Evolutionary conservation across 2,797 vertebrate species (phyloP), one percentile per base, ranked within the genome.

Genomic region (Ataeniobius toweri): DNA sequence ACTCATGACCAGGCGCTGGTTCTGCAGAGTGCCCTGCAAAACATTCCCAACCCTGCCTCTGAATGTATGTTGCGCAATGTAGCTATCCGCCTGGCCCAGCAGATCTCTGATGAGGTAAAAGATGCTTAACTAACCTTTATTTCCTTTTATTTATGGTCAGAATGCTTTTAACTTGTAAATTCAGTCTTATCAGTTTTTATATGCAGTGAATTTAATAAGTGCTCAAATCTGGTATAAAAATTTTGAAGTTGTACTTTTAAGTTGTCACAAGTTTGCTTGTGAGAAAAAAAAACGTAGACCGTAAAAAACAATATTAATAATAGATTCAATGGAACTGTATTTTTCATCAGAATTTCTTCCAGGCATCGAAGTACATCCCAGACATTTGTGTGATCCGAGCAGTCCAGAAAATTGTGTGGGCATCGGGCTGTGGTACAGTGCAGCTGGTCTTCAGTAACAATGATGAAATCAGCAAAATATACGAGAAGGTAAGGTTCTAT

Each of bases 21-120:
- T 89, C 97, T 99, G 81, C 98, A 99, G 93, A 98, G 95, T 82
- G 98, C 98, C 88, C 96, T 99, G 91, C 98, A 99, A 93, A 99
- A 98, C 95, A 99, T 99, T 96, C 98, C 98, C 73, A 99, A 99
- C 93, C 98, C 98, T 74, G 97, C 98, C 44, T 99, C 98, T 73
- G 98, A 99, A 81, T 99, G 98, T 94, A 99, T 99, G 98, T 94
- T 99, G 88, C 97, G 98, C 92, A 99, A 99, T 76, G 98, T 99
- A 90, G 98, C 98, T 90, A 98, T 99, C 91, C 98, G 98, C 80
- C 97, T 99, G 84, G 98, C 98, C 78, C 98, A 99, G 89, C 98
- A 99, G 93, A 99, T 99, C 94, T 98, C 98, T 82, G 98, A 99
- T 93, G 98, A 99, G 96, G 98, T 99, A 86, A 91, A 74, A 63